A percentile compares a stretch with the other conserved stretches of the same genome.
Evolutionary conservation across 1,140 invertebrate species (phyloP).

Genomic region (Drosophila melanogaster): DNA sequence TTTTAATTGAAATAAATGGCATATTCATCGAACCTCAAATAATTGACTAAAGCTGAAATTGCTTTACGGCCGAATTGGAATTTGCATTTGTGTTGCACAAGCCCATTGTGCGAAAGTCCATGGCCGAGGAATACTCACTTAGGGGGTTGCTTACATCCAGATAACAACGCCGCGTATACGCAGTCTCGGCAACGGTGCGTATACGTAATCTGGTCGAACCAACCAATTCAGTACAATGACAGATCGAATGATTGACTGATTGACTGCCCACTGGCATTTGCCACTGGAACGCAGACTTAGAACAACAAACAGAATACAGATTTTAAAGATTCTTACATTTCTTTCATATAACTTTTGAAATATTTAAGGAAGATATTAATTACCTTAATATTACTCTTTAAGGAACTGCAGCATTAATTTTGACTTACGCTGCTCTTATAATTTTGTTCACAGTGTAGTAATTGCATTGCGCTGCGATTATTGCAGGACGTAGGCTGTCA

Average conservation of each 20-base stretch:
- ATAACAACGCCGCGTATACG: conserved; percentile 18
- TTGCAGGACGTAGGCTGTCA: neutral
- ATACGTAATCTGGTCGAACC: conserved; percentile 14
- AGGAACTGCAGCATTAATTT: too few relatives aligned
- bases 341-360: neutral
- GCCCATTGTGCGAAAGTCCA: neutral
- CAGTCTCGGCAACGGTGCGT: conserved; percentile 16
- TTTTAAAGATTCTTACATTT: neutral
- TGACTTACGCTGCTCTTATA: too few relatives aligned
- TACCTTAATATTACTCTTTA: neutral
- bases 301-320: neutral
- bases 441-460: neutral
- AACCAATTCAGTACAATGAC: neutral
- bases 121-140: neutral
- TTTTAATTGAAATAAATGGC: conserved; percentile 62
- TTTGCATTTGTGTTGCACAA: conserved; percentile 9
- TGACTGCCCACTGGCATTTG: conserved; percentile 3
- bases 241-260: conserved; percentile 10
- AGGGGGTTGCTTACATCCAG: neutral
- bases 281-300: neutral
- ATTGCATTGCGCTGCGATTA: neutral
- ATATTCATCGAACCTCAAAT: conserved; percentile 39
- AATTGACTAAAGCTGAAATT: conserved; percentile 6
- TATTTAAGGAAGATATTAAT: neutral
- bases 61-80: neutral